Evolutionary conservation across 2,888 invertebrate species (phyloP), one percentile per base, ranked within the genome.

Genomic region (Eupeodes luniger): DNA sequence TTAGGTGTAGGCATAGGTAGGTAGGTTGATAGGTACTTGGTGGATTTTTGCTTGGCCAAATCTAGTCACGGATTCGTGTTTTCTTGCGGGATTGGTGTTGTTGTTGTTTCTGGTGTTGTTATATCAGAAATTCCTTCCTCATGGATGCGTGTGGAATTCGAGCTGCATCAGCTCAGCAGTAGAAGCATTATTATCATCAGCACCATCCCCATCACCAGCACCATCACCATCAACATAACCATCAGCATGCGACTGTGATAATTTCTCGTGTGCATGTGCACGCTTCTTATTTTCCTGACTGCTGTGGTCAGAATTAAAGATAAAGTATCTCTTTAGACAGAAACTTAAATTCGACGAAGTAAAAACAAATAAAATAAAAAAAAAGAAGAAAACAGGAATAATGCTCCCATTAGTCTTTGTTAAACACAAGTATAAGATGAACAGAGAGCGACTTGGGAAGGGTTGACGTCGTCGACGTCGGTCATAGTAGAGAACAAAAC

Each of bases 351-450:
- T 16, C 3, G 4, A 66, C 3, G 9, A 49, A 66, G 49, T 12
- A 49, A 51, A 51, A 27, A 66, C 7, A 11, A 40, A 66, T 14
- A 11, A 34, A n/a, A 44, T 27, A 14, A 69, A 47, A 53, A 61
- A 49, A 74, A n/a, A 67, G 70, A 19, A n/a, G 67, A 76, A 34
- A 74, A 64, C 66, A 80, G 66, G 78, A 83, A 83, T 75, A 80
- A 69, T 80, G 80, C 77, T 81, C 72, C 77, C 81, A 85, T 85
- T 81, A 81, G 81, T 77, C 85, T 85, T 85, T 81, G 81, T 81
- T 81, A 67, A 85, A 81, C 59, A 62, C 64, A 72, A 85, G 74
- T 80, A 66, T 80, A 66, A 81, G 85, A 81, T 80, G 85, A 76
- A 80, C 80, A 66, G 80, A 69, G 11, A 7, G 7, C 10, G 11